Evolutionary conservation across 1,140 invertebrate species (phyloP).

Genomic region (Magallana ariakensis): DNA sequence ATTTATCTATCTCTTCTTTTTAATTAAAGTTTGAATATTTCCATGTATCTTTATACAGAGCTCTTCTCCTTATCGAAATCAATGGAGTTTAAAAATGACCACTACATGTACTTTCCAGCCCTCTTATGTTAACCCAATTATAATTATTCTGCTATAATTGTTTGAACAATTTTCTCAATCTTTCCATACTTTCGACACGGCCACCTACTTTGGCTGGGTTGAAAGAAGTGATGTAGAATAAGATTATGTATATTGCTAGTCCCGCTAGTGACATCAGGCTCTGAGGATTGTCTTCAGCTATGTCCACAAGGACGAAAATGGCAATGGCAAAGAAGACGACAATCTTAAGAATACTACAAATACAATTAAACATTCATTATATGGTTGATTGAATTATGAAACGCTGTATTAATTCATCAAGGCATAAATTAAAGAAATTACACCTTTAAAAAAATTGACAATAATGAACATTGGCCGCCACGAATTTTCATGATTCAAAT

Average conservation of each 20-base stretch:
- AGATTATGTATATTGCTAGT: constrained; percentile 66
- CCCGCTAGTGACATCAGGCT: constrained; percentile 74
- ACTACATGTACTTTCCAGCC: too few species aligned
- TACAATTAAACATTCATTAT: background rate
- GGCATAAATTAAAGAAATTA: too few species aligned
- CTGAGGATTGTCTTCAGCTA: constrained; percentile 63
- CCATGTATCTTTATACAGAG: too few species aligned
- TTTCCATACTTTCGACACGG: background rate
- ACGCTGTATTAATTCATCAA: too few species aligned
- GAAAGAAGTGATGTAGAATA: constrained; percentile 73
- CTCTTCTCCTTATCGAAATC: background rate
- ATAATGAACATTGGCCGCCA: too few species aligned
- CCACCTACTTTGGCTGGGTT: constrained; percentile 69
- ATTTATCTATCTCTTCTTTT: too few species aligned
- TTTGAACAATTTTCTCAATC: too few species aligned
- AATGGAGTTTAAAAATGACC: background rate
- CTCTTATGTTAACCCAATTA: too few species aligned
- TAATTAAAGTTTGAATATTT: too few species aligned
- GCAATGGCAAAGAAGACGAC: constrained; percentile 57
- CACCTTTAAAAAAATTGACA: too few species aligned
- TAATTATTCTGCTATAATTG: background rate
- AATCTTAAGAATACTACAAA: constrained; percentile 58
- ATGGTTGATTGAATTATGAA: background rate
- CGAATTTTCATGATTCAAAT: too few species aligned
- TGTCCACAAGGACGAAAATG: constrained; percentile 69